Percentiles rank a stretch among this genome's conserved stretches.
phyloP scores from a whole-genome alignment of 2,113 vertebrate genomes.

The Erpornis zantholeuca region DNA sequence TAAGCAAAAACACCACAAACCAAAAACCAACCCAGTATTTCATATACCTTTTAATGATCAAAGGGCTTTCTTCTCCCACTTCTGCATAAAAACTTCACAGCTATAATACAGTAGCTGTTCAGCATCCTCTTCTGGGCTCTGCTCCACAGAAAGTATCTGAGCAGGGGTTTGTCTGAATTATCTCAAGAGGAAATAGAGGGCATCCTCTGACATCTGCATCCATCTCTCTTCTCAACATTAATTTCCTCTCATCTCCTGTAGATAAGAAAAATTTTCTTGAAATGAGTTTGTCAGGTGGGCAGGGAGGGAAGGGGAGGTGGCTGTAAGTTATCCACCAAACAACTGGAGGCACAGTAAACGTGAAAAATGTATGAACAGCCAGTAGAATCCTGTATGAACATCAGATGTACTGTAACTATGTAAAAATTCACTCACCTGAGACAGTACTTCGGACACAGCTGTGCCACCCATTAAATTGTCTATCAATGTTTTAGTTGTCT shows the following conservation, averaged over 20 bases:
- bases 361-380: background rate
- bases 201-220: constrained; percentile 37
- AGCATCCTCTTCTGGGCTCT: constrained; percentile 58
- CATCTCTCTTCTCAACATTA: constrained; percentile 37
- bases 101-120: background rate
- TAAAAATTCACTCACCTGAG: background rate
- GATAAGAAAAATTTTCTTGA: background rate
- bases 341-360: background rate
- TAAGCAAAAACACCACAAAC: background rate
- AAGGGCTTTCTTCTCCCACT: background rate
- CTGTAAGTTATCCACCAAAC: background rate
- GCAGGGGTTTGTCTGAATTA: constrained; percentile 47
- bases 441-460: background rate
- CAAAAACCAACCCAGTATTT: background rate
- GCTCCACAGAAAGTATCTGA: constrained; percentile 44
- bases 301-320: background rate
- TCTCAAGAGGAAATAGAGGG: constrained; percentile 53
- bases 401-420: background rate
- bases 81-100: background rate
- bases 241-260: constrained; percentile 40
- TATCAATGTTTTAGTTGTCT: background rate
- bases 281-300: background rate
- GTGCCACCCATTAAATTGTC: background rate
- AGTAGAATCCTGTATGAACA: background rate
- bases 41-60: background rate